Evolutionary conservation across 2,113 vertebrate species (phyloP).

Genomic region (Sylvicapra grimmia): DNA sequence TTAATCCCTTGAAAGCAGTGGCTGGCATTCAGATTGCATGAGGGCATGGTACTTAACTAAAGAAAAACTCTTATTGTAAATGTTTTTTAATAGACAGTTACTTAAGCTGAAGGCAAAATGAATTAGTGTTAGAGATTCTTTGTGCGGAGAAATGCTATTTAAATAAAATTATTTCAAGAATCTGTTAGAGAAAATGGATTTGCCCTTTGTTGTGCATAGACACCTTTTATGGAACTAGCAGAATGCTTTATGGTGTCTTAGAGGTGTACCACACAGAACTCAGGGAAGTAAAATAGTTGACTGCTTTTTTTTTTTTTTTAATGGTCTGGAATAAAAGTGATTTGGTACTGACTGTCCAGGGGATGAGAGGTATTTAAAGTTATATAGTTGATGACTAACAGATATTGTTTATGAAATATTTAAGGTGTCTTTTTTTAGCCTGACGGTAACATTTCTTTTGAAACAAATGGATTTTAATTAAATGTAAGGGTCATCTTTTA

Average conservation of each 20-base stretch:
- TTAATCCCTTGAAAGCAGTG: neutral
- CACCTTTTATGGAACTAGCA: neutral
- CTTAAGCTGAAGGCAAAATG: slow-evolving; percentile 35
- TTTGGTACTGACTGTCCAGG: neutral
- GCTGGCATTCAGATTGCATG: neutral
- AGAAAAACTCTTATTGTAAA: neutral
- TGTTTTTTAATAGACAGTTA: slow-evolving; percentile 1
- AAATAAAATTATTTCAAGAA: slow-evolving; percentile 27
- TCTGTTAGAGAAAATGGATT: neutral
- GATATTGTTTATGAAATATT: neutral
- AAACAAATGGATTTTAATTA: slow-evolving; percentile 2
- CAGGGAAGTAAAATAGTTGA: neutral
- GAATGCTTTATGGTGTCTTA: neutral
- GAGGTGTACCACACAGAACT: neutral
- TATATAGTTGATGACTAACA: neutral
- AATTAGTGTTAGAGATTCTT: neutral
- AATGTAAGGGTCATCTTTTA: neutral
- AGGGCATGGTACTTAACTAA: neutral
- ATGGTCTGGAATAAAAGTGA: neutral
- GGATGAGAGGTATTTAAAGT: neutral
- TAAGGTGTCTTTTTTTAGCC: neutral
- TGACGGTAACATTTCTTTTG: neutral
- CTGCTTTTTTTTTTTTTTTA: slow-evolving; percentile 16
- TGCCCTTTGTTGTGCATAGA: neutral
- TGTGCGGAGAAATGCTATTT: slow-evolving; percentile 39